Evolutionary conservation across 2,888 invertebrate genomes (phyloP).

Genomic region (Cephus sareptanus): DNA sequence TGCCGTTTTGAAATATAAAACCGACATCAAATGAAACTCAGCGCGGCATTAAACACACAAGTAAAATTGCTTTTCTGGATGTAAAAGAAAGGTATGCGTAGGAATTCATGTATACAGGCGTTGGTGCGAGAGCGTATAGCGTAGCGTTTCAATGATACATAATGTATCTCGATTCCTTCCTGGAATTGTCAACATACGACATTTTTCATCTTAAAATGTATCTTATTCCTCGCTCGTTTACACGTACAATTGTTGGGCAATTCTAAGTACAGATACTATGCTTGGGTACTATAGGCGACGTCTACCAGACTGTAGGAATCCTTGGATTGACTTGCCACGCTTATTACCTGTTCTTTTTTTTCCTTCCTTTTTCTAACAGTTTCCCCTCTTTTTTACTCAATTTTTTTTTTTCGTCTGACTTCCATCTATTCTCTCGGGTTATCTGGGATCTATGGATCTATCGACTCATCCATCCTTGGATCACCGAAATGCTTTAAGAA

Average conservation of each 20-base stretch:
- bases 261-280: not conserved
- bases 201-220: not conserved
- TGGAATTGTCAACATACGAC: not conserved
- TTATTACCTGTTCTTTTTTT: not conserved
- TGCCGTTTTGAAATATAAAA: constrained; percentile 4
- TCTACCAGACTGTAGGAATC: not conserved
- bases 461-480: not conserved
- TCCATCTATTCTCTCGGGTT: not conserved
- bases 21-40: constrained; percentile 5
- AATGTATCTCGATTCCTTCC: not conserved
- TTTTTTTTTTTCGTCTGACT: not conserved
- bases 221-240: not conserved
- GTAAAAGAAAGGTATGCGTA: not conserved
- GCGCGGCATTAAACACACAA: constrained; percentile 3
- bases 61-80: not conserved
- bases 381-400: not conserved
- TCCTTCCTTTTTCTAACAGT: not conserved
- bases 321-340: not conserved
- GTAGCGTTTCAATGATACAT: not conserved
- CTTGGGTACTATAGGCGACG: not conserved
- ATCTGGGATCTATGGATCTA: not conserved
- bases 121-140: not conserved
- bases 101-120: not conserved
- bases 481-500: not conserved
- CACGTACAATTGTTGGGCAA: not conserved